These are phyloP conservation scores for Ptychodera flava DNA, from an alignment of 35 echinoderm and acorn worm genomes.

Conservation along the genomic window DNA sequence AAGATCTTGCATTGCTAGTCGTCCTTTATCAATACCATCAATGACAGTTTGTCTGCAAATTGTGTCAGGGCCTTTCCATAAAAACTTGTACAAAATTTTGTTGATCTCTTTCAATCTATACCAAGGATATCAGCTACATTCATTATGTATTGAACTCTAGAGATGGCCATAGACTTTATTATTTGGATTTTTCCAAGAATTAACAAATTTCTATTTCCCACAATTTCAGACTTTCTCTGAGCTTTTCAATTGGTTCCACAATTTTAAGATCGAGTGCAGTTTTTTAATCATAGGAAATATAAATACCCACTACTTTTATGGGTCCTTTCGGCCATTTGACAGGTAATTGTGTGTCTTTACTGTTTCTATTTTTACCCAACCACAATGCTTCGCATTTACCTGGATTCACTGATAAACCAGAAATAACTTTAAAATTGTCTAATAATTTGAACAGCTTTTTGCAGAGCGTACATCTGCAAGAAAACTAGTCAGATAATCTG, in stretches of 20 bases:
- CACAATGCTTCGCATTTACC: neutral
- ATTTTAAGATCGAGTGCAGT: neutral
- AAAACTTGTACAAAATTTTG: neutral
- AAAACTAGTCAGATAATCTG: neutral
- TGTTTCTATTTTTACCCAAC: neutral
- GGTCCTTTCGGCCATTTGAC: neutral
- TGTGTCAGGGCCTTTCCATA: neutral
- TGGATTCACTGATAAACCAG: neutral
- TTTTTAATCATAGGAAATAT: neutral
- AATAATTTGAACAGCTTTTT: neutral
- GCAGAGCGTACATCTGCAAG: neutral
- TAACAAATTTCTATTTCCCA: neutral
- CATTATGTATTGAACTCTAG: neutral
- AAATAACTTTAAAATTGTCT: neutral
- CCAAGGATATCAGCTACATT: neutral
- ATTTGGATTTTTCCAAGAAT: neutral
- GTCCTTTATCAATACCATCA: neutral
- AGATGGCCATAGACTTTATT: neutral
- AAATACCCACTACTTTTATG: neutral
- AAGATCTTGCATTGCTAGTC: neutral
- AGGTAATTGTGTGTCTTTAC: neutral
- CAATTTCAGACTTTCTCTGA: neutral
- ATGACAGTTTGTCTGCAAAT: neutral
- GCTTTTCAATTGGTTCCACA: neutral
- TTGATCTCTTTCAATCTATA: neutral